A percentile compares a stretch with the other conserved stretches of the same genome.
Evolutionary conservation across 2,113 vertebrate species (phyloP).

Genomic region (Pteronura brasiliensis): DNA sequence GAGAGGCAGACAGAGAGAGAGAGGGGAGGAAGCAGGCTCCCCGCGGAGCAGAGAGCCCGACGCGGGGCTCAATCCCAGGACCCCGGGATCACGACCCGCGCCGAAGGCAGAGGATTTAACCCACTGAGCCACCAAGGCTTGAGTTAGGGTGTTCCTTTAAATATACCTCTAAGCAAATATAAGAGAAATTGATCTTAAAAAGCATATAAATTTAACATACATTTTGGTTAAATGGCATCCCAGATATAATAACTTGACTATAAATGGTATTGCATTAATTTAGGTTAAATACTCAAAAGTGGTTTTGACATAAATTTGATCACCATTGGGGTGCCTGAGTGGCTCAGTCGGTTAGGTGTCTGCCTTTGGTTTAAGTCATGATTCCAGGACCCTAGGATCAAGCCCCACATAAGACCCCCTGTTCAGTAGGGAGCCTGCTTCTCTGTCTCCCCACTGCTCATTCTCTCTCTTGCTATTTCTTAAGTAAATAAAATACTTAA

Average conservation of each 20-base stretch:
- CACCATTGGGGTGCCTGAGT: background rate
- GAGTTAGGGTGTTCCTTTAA: constrained; percentile 1
- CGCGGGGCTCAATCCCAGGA: no score
- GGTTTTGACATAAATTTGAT: constrained; percentile 1
- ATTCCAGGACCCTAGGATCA: background rate
- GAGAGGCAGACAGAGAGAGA: no score
- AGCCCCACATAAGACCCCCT: background rate
- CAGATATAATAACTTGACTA: background rate
- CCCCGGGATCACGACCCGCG: no score
- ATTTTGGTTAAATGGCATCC: background rate
- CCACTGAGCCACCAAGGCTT: background rate
- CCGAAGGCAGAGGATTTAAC: no score
- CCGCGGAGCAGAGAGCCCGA: no score
- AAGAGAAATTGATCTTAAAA: background rate
- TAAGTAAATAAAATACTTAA: background rate
- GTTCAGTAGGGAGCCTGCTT: background rate
- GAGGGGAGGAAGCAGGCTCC: no score
- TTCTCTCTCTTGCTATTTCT: background rate
- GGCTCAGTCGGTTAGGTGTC: background rate
- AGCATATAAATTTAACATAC: background rate
- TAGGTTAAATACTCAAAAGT: background rate
- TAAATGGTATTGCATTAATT: background rate
- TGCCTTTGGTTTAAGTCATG: background rate
- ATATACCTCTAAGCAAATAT: background rate
- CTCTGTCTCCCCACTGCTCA: background rate